Conservation (phyloP, 1,140 invertebrate genomes). For the Berghia stephanieae region DNA sequence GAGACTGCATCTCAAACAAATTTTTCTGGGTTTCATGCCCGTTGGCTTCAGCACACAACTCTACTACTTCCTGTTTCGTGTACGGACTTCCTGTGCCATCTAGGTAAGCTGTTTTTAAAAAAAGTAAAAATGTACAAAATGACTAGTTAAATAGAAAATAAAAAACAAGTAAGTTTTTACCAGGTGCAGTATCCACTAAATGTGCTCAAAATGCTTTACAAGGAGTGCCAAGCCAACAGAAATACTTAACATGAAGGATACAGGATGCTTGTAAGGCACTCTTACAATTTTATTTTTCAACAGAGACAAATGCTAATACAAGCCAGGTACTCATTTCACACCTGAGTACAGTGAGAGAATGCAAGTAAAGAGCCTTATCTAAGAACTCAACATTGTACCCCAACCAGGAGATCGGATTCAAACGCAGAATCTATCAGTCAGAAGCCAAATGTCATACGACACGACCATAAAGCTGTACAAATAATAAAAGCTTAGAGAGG, state of each 20-base stretch:
- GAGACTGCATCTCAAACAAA: conserved; percentile 38
- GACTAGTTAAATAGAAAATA: neutral
- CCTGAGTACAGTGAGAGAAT: too few relatives aligned
- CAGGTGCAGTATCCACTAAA: neutral
- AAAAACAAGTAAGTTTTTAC: neutral
- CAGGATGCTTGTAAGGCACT: neutral
- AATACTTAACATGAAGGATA: neutral
- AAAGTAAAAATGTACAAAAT: neutral
- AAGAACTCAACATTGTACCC: too few relatives aligned
- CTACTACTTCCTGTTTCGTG: conserved; percentile 37
- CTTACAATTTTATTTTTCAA: too few relatives aligned
- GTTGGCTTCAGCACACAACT: conserved; percentile 39
- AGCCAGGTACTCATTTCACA: too few relatives aligned
- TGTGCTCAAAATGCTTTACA: neutral
- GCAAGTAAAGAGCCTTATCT: too few relatives aligned
- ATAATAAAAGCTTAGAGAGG: too few relatives aligned
- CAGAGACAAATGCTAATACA: too few relatives aligned
- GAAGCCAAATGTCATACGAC: too few relatives aligned
- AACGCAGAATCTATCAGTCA: too few relatives aligned
- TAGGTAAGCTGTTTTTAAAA: conserved; percentile 22
- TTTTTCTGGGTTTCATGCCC: conserved; percentile 17
- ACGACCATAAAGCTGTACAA: too few relatives aligned
- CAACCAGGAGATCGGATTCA: too few relatives aligned
- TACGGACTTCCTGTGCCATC: conserved; percentile 21
- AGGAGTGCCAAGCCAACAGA: neutral